Evolutionary conservation across 2,797 vertebrate genomes (phyloP).

Genomic region (Nannoperca obscura): DNA sequence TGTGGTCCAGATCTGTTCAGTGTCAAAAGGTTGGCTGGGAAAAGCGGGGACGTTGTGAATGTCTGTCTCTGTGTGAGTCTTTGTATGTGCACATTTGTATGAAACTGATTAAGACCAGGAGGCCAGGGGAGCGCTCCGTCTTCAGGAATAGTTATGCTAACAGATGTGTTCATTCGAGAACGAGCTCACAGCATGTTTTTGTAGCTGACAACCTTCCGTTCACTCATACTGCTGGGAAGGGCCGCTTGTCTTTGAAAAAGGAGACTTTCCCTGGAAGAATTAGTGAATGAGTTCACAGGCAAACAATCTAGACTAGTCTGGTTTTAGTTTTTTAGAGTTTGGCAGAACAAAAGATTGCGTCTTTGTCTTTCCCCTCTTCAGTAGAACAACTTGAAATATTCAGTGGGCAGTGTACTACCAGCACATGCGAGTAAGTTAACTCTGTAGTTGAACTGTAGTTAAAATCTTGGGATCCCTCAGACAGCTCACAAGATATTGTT

Average conservation of each 20-base stretch:
- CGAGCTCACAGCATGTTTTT: slow-evolving; percentile 58
- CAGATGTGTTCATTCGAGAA: slow-evolving; percentile 63
- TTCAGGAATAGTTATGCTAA: slow-evolving; percentile 46
- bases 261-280: slow-evolving; percentile 14
- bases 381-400: not conserved
- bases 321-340: slow-evolving; percentile 1
- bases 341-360: not conserved
- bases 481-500: too few relatives aligned
- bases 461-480: not conserved
- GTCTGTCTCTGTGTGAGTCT: slow-evolving; percentile 30
- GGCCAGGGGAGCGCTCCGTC: slow-evolving; percentile 40
- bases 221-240: slow-evolving; percentile 24
- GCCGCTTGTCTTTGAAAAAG: slow-evolving; percentile 14
- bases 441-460: not conserved
- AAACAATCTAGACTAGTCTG: slow-evolving; percentile 4
- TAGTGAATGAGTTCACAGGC: slow-evolving; percentile 15
- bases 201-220: slow-evolving; percentile 37
- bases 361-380: not conserved
- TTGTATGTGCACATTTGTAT: slow-evolving; percentile 18
- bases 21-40: not conserved
- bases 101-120: slow-evolving; percentile 45
- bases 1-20: slow-evolving; percentile 1
- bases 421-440: not conserved
- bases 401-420: not conserved
- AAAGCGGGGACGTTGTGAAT: not conserved